Evolutionary conservation across 2,113 vertebrate genomes (phyloP), one percentile per base, ranked within the genome.

Genomic region (Athene cunicularia): DNA sequence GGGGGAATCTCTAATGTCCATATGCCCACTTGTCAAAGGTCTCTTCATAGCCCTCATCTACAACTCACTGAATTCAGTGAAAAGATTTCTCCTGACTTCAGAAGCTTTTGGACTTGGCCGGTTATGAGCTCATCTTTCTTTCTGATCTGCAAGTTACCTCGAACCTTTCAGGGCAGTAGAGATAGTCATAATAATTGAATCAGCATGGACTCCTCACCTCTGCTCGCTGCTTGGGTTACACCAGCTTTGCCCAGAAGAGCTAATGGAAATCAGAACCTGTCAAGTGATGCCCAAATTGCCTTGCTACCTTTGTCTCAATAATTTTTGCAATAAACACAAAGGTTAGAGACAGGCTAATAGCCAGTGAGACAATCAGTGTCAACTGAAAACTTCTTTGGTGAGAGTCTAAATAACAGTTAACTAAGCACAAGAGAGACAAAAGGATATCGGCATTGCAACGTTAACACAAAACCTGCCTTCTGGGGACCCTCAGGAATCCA

Each of bases 301-400:
- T 90, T 35, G 17, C 39, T 93, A 80, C 74, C 85, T 95, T 82
- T 88, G 85, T 68, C 76, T 90, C 76, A 53, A 16, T 93, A 87
- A 87, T 88, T 90, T 87, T 68, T 81, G 75, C 8, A 8, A 73
- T 88, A 94, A 96, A 92, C 70, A 50, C 64, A 90, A 79, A 74
- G 88, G 91, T 95, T 76, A 94, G 71, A 91, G 93, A 86, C 89
- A 94, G 91, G 91, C 76, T 95, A 97, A 95, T 75, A 72, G 86
- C 59, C 1, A 2, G 74, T 66, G 63, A 96, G 76, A 41, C 81
- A 84, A 41, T 14, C 43, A 37, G 53, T 82, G 93, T 70, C 73
- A 53, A 80, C 68, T 81, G 66, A 91, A 93, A 79, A 27, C 77
- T 83, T 80, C 56, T 85, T 84, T 82, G 72, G 47, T 22, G 26